phyloP scores from a whole-genome alignment of 1,140 invertebrate species.

The Dendroctonus valens region DNA sequence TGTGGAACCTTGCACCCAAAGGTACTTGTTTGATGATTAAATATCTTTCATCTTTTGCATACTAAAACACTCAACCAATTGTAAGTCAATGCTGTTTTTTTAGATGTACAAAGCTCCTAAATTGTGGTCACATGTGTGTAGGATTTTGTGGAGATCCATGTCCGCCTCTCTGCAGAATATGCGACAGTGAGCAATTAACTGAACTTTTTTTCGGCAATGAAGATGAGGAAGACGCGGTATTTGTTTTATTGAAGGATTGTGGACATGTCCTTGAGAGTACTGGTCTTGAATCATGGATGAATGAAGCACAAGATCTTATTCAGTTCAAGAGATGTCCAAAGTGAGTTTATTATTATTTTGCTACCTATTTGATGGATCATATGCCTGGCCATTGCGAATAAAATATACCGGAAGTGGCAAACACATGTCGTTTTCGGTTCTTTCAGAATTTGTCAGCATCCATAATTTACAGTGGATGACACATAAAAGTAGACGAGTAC shows the following conservation, averaged over 20 bases:
- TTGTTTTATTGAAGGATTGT: conserved; percentile 65
- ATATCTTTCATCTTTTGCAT: neutral
- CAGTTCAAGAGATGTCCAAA: conserved; percentile 61
- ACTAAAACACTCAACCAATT: conserved; percentile 4
- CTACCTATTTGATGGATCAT: too few species aligned
- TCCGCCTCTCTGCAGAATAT: conserved; percentile 55
- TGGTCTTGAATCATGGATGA: conserved; percentile 58
- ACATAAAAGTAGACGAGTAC: too few species aligned
- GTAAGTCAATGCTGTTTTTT: neutral
- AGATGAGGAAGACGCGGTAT: conserved; percentile 58
- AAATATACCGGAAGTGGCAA: too few species aligned
- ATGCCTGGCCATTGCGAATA: too few species aligned
- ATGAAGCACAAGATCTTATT: conserved; percentile 51
- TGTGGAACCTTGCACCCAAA: conserved; percentile 44
- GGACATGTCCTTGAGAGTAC: conserved; percentile 60
- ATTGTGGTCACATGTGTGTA: conserved; percentile 62
- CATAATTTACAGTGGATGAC: too few species aligned
- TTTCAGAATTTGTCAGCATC: too few species aligned
- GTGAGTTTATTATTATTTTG: neutral
- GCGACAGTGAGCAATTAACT: conserved; percentile 54
- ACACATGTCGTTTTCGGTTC: too few species aligned
- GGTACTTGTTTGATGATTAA: neutral
- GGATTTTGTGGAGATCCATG: conserved; percentile 69
- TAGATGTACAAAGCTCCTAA: conserved; percentile 47
- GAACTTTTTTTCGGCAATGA: conserved; percentile 59